Evolutionary conservation across 1,140 invertebrate genomes (phyloP).

Genomic region (Galleria mellonella): DNA sequence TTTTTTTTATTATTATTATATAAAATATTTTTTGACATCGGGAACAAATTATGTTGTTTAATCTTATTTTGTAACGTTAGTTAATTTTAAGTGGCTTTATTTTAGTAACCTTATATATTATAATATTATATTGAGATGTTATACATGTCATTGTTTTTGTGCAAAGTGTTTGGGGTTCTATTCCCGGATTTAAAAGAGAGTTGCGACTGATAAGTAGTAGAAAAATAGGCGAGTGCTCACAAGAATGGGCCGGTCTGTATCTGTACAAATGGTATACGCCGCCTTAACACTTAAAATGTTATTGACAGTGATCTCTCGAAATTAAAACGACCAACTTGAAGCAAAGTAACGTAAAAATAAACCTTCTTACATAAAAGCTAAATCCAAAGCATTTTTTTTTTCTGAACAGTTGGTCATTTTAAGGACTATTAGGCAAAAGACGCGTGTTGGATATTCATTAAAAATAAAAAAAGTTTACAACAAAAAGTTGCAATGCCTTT

Average conservation of each 20-base stretch:
- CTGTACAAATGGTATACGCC: constrained; percentile 67
- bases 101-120: constrained; percentile 64
- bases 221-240: constrained; percentile 37
- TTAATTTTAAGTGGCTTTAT: constrained; percentile 72
- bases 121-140: constrained; percentile 72
- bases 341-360: background rate
- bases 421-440: background rate
- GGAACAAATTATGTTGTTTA: constrained; percentile 74
- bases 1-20: constrained; percentile 66
- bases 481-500: constrained; percentile 11
- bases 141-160: constrained; percentile 70
- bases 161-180: constrained; percentile 60
- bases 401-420: constrained; percentile 15
- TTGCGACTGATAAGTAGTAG: constrained; percentile 69
- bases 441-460: too few relatives aligned
- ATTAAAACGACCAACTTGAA: constrained; percentile 16
- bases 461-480: background rate
- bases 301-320: constrained; percentile 50
- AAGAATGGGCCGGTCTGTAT: constrained; percentile 53
- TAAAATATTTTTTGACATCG: constrained; percentile 67
- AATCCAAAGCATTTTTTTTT: constrained; percentile 5
- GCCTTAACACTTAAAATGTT: constrained; percentile 65
- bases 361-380: constrained; percentile 2
- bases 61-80: constrained; percentile 73
- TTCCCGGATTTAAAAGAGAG: constrained; percentile 56